Evolutionary conservation across 2,888 invertebrate genomes (phyloP), one percentile per base, ranked within the genome.

Genomic region (Mythimna vitellina): DNA sequence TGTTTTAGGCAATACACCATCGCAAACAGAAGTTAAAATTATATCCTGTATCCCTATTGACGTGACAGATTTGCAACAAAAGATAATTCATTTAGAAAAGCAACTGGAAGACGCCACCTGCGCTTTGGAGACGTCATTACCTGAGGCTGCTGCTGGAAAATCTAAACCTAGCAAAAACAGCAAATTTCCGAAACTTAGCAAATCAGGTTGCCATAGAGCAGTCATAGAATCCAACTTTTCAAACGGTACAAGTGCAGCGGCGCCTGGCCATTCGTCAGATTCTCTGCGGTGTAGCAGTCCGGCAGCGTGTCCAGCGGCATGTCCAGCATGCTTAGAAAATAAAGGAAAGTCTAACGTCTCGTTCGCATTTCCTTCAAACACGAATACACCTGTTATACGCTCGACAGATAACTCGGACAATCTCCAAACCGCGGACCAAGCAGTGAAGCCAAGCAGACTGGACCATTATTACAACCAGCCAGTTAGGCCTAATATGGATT

Each of bases 41-140:
- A 94, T 96, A 86, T 96, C 96, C 25, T 96, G 96, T 80, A 95
- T 96, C 85, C 96, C 96, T 8, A 94, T 96, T 78, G 96, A 96
- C 78, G 96, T 96, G 6, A 93, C 95, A 14, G 96, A 96, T 73
- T 88, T 96, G 54, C 96, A 96, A 79, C 91, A 94, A 77, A 94
- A 92, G 75, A 95, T 96, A 5, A 77, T 89, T 3, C 70, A 76
- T 38, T 87, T 95, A 38, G 95, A 96, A 80, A 92, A 88, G 73
- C 89, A 95, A 79, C 80, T 95, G 17, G 89, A 89, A 42, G 89
- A 88, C 32, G 84, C 78, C 20, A 54, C 35, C 22, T 0, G 6
- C 8, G 29, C 76, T 51, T 42, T 49, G 6, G 4, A 32, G 17
- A 1, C 22, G 38, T 14, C 3, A 3, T n/a, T 46, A 9, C 3